Percentiles rank a stretch among this genome's conserved stretches.
phyloP scores from a whole-genome alignment of 2,113 vertebrate genomes.

The Malaclemys terrapin region DNA sequence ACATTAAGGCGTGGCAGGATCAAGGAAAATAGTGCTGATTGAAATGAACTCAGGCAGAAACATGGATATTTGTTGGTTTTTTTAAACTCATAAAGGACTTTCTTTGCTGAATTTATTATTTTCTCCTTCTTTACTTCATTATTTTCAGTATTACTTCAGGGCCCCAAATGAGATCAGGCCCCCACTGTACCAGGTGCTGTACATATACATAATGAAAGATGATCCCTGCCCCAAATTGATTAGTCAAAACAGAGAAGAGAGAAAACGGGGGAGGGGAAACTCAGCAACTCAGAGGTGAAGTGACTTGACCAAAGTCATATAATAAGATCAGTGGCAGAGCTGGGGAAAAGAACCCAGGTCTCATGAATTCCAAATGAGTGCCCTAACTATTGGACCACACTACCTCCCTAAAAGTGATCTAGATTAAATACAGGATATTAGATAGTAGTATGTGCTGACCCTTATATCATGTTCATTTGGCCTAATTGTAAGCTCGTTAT shows the following conservation, averaged over 20 bases:
- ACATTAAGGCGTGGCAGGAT: slow-evolving; percentile 31
- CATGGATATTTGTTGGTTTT: neutral
- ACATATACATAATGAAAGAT: neutral
- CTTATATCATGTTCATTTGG: slow-evolving; percentile 20
- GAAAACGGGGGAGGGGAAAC: neutral
- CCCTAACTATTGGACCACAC: neutral
- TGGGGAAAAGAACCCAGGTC: neutral
- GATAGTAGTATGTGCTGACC: neutral
- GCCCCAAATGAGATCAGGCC: neutral
- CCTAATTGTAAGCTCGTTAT: slow-evolving; percentile 45
- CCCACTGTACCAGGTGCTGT: neutral
- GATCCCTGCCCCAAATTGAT: neutral
- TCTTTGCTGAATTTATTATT: neutral
- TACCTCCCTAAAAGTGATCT: neutral
- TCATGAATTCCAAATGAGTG: neutral
- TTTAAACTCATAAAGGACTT: neutral
- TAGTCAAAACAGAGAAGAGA: neutral
- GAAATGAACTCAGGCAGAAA: slow-evolving; percentile 14
- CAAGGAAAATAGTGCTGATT: slow-evolving; percentile 39
- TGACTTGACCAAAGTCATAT: neutral
- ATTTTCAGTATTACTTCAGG: neutral
- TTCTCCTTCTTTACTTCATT: neutral
- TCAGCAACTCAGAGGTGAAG: neutral
- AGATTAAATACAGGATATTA: fast-evolving
- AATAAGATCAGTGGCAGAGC: neutral